Evolutionary conservation across 1,140 invertebrate genomes (phyloP), one percentile per base, ranked within the genome.

Genomic region (Bombyx mandarina): DNA sequence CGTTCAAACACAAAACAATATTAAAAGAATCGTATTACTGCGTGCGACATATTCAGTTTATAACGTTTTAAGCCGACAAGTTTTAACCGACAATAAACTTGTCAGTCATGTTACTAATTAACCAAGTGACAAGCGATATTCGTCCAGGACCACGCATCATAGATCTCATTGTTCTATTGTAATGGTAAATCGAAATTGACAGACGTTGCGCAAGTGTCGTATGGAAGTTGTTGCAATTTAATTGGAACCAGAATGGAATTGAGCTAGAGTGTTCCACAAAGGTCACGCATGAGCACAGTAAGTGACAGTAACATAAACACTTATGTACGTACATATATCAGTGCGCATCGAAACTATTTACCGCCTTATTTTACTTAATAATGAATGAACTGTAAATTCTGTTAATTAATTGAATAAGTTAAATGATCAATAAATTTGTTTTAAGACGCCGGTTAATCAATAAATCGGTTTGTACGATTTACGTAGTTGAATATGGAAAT

Each of bases 181-280:
- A 61, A 77, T 82, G 76, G 54, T 79, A 79, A 80, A 79, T 60
- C 58, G n/a, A 70, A 73, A 80, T 76, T 77, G 79, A 77, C 73
- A 79, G 71, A 65, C 69, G 69, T 73, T 77, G 63, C 63, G 69
- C 68, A 73, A 77, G 57, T 59, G 47, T 51, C 54, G 35, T 47
- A 48, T 45, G 47, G 26, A 3, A 35, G 4, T 52, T 58, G 59
- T 52, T 54, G 63, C 56, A 58, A 63, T 52, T 57, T 48, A 49
- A 54, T 54, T 51, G 43, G 47, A 43, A 43, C 60, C 44, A 45
- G 54, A 47, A 58, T 22, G 51, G 63, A 53, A 65, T 35, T 55
- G 43, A 52, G 56, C 45, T 52, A 55, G 44, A 52, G 48, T 60
- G 22, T 42, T 55, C 45, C 52, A 22, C 45, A 65, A 61, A 65